These are phyloP conservation scores for Stomatorhinus ivindoensis DNA, from an alignment of 2,113 vertebrate genomes.

Conservation along the genomic window DNA sequence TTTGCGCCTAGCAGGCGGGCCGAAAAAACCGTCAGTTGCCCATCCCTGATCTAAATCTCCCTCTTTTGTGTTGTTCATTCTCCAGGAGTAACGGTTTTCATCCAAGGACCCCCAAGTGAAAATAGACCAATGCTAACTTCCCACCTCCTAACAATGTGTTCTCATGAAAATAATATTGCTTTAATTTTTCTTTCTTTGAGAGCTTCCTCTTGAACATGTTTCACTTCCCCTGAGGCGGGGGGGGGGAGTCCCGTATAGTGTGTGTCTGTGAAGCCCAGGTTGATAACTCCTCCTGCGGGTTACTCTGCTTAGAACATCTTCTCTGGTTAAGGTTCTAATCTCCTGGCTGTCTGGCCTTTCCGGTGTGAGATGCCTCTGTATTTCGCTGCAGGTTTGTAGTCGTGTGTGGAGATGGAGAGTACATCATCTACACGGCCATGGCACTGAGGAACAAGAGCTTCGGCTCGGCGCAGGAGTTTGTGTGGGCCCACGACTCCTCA, in stretches of 20 bases:
- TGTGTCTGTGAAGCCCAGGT: not conserved
- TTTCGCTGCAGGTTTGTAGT: conserved; percentile 77
- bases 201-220: not conserved
- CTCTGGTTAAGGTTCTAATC: not conserved
- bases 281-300: not conserved
- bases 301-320: not conserved
- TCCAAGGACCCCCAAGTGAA: not conserved
- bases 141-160: not conserved
- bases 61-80: not conserved
- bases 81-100: not conserved
- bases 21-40: not conserved
- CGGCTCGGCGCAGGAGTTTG: conserved; percentile 95
- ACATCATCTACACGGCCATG: conserved; percentile 98
- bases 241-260: not conserved
- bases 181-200: not conserved
- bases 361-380: not conserved
- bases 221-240: not conserved
- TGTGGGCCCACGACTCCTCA: conserved; percentile 96
- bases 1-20: not conserved
- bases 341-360: not conserved
- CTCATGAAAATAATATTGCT: not conserved
- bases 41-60: not conserved
- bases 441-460: conserved; percentile 98
- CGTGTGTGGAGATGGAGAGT: conserved; percentile 95
- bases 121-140: not conserved